Evolutionary conservation across 1,140 invertebrate genomes (phyloP).

Genomic region (Asbolus verrucosus): DNA sequence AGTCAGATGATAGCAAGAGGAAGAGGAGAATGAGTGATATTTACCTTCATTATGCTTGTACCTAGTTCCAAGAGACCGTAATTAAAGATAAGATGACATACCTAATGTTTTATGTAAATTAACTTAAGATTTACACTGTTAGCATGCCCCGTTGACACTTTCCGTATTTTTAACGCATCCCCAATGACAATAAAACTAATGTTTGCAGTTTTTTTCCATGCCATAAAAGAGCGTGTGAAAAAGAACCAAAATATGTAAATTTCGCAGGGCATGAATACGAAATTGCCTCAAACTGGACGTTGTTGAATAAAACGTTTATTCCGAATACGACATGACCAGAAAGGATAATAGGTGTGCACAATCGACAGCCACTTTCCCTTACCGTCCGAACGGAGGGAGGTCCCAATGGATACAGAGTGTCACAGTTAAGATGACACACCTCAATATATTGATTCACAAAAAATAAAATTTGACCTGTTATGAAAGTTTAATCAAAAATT

Average conservation of each 20-base stretch:
- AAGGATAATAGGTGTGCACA: too few species aligned
- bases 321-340: too few species aligned
- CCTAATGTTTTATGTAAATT: constrained; percentile 18
- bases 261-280: background rate
- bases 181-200: constrained; percentile 4
- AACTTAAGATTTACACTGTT: background rate
- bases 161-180: background rate
- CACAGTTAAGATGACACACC: too few species aligned
- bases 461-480: too few species aligned
- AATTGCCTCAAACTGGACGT: background rate
- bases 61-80: background rate
- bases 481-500: too few species aligned
- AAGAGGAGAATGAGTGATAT: constrained; percentile 13
- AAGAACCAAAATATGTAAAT: constrained; percentile 1
- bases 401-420: too few species aligned
- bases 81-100: too few species aligned
- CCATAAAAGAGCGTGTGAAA: background rate
- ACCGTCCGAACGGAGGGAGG: too few species aligned
- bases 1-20: background rate
- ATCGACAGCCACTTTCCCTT: too few species aligned
- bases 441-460: too few species aligned
- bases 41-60: constrained; percentile 12
- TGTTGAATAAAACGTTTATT: constrained; percentile 1
- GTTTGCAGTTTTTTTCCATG: background rate
- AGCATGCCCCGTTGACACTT: background rate